Conservation (phyloP, 2,888 invertebrate genomes). For the Drosophila infuscata region DNA sequence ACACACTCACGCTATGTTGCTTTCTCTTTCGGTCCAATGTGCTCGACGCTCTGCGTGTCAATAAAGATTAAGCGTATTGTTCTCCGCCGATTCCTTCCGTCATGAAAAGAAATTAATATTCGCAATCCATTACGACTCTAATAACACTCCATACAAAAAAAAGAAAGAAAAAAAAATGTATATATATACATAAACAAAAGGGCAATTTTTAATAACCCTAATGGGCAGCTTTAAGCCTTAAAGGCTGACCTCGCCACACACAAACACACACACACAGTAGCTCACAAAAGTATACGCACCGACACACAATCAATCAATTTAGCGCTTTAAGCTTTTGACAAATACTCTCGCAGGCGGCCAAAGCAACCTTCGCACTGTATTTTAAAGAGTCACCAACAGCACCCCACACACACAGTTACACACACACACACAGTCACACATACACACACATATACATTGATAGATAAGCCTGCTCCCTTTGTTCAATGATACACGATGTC, state of each 20-base stretch:
- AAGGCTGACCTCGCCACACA: constrained; percentile 36
- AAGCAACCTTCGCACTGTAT: constrained; percentile 56
- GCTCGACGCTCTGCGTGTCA: constrained; percentile 67
- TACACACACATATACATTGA: constrained; percentile 50
- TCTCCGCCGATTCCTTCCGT: constrained; percentile 72
- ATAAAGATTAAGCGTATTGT: constrained; percentile 78
- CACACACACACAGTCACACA: constrained; percentile 33
- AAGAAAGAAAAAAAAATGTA: constrained; percentile 12
- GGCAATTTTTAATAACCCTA: constrained; percentile 73
- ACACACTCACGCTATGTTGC: neutral
- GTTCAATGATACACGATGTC: constrained; percentile 54
- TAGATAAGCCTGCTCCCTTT: constrained; percentile 65
- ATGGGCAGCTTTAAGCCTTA: constrained; percentile 70
- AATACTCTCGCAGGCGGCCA: constrained; percentile 55
- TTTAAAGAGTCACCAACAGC: constrained; percentile 59
- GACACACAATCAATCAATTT: constrained; percentile 72
- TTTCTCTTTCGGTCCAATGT: constrained; percentile 11
- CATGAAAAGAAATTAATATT: constrained; percentile 79
- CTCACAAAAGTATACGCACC: constrained; percentile 1
- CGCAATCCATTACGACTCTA: constrained; percentile 76
- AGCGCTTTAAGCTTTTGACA: constrained; percentile 75
- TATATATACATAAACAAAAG: constrained; percentile 29
- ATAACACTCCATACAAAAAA: constrained; percentile 51
- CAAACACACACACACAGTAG: neutral
- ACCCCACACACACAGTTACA: constrained; percentile 28